Conservation (phyloP, 2,113 vertebrate genomes). For the Etheostoma spectabile region DNA sequence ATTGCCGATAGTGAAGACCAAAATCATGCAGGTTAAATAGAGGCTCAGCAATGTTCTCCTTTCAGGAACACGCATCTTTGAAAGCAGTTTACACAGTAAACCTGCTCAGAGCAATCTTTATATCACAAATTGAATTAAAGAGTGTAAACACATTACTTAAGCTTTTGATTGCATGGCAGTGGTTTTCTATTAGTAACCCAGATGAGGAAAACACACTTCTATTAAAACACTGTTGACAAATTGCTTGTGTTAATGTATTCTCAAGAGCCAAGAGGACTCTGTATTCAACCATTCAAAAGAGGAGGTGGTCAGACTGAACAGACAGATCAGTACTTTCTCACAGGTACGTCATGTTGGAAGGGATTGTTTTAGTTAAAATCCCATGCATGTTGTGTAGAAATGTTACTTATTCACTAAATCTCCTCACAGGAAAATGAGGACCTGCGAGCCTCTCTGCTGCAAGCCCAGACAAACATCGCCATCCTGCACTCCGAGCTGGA, state of each 20-base stretch:
- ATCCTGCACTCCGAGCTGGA: constrained; percentile 83
- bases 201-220: background rate
- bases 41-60: background rate
- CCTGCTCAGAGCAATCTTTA: background rate
- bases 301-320: constrained; percentile 75
- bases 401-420: background rate
- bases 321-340: constrained; percentile 68
- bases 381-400: background rate
- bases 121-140: background rate
- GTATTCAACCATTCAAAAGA: constrained; percentile 67
- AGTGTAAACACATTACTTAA: background rate
- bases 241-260: constrained; percentile 4
- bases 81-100: background rate
- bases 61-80: background rate
- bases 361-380: background rate
- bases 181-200: background rate
- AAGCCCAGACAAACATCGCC: constrained; percentile 71
- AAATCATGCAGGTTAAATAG: background rate
- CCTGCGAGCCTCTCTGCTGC: constrained; percentile 60
- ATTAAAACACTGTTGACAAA: background rate
- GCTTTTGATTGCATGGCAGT: background rate
- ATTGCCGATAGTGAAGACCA: background rate
- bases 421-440: constrained; percentile 79
- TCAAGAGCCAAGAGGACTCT: constrained; percentile 77
- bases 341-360: constrained; percentile 60